Percentiles rank a stretch among this genome's conserved stretches.
Evolutionary conservation across 2,113 vertebrate genomes (phyloP).

Genomic region (Zapus hudsonius): DNA sequence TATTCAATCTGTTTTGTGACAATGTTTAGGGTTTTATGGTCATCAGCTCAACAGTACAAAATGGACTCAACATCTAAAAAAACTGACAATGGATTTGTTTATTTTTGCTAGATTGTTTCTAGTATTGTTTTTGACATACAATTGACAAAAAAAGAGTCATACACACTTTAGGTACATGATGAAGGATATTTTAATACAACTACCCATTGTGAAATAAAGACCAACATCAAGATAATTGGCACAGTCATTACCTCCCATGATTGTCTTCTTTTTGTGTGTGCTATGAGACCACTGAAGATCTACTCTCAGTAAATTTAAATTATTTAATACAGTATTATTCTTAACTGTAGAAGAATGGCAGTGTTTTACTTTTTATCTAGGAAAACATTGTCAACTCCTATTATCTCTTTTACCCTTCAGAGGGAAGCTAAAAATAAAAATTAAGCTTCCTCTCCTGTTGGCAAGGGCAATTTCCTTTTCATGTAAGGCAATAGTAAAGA

Average conservation of each 20-base stretch:
- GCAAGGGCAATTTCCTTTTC: neutral
- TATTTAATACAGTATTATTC: neutral
- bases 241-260: neutral
- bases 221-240: neutral
- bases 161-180: neutral
- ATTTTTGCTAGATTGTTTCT: neutral
- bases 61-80: constrained; percentile 15
- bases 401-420: neutral
- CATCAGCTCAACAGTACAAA: neutral
- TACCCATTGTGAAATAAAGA: neutral
- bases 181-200: neutral
- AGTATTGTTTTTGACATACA: neutral
- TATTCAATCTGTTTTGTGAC: constrained; percentile 51
- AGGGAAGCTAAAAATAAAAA: constrained; percentile 33
- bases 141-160: neutral
- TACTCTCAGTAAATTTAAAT: neutral
- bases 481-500: constrained; percentile 13
- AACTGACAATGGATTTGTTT: neutral
- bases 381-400: constrained; percentile 14
- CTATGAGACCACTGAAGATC: constrained; percentile 3
- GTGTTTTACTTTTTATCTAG: constrained; percentile 45
- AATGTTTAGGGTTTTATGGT: constrained; percentile 54
- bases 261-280: neutral
- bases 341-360: neutral
- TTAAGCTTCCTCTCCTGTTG: neutral